phyloP scores from a whole-genome alignment of 2,797 vertebrate genomes.

The Leuciscus waleckii region DNA sequence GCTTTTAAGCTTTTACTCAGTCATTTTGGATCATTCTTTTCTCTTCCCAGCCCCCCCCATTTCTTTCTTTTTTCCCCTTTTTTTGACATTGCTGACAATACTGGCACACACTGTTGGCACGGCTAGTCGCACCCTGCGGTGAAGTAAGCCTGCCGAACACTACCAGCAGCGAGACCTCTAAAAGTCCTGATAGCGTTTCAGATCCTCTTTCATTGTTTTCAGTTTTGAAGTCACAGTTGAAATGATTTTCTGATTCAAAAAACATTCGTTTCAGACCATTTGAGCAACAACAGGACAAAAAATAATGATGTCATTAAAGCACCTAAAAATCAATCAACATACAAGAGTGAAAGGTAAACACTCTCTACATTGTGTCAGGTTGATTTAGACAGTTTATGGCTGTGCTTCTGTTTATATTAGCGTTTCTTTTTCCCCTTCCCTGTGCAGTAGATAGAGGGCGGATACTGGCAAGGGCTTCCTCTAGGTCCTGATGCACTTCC shows the following conservation, averaged over 20 bases:
- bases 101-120: conserved; percentile 60
- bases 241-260: conserved; percentile 9
- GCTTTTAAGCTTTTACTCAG: neutral
- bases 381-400: conserved; percentile 52
- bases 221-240: neutral
- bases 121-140: conserved; percentile 57
- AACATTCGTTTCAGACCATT: conserved; percentile 21
- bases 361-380: conserved; percentile 65
- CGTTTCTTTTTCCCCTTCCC: conserved; percentile 72
- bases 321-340: conserved; percentile 64
- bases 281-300: conserved; percentile 24
- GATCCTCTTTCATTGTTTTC: conserved; percentile 17
- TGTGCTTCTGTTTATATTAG: conserved; percentile 55
- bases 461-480: conserved; percentile 85
- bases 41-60: neutral
- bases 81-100: conserved; percentile 58
- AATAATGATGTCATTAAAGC: conserved; percentile 58
- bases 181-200: conserved; percentile 13
- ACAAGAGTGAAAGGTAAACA: conserved; percentile 65
- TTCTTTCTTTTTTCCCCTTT: neutral
- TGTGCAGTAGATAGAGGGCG: conserved; percentile 79
- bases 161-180: conserved; percentile 24
- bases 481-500: conserved; percentile 82
- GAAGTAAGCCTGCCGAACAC: neutral
- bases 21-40: neutral